Conservation (phyloP, 2,797 vertebrate species). For the Lacerta agilis region DNA sequence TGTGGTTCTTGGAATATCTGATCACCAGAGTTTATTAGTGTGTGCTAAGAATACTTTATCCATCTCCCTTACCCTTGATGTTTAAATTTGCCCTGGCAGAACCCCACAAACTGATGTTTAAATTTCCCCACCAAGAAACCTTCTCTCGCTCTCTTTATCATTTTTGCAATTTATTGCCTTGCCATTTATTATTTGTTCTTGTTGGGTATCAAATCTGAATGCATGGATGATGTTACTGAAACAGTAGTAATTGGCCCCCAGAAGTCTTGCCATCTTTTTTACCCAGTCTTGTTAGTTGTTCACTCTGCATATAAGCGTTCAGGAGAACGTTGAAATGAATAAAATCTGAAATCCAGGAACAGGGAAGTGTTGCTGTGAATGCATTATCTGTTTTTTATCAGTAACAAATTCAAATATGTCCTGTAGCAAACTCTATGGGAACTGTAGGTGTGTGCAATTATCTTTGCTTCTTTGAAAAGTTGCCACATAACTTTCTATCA, state of each 20-base stretch:
- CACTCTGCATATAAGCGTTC: not conserved
- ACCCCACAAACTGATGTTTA: not conserved
- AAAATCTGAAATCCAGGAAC: not conserved
- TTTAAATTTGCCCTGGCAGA: not conserved
- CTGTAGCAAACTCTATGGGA: not conserved
- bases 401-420: conserved; percentile 1
- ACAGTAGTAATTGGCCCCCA: not conserved
- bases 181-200: not conserved
- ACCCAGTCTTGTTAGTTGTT: too few species aligned
- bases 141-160: not conserved
- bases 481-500: not conserved
- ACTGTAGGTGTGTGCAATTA: not conserved
- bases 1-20: not conserved
- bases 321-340: too few species aligned
- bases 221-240: not conserved
- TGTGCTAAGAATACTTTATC: not conserved
- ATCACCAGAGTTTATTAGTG: not conserved
- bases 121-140: not conserved
- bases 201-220: too few species aligned
- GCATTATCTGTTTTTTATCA: not conserved
- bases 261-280: not conserved
- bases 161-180: not conserved
- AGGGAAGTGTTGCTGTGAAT: not conserved
- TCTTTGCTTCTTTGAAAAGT: not conserved
- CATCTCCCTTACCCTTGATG: not conserved